These are phyloP conservation scores for Anoplolepis gracilipes DNA, from an alignment of 1,140 invertebrate genomes.

Conservation along the genomic window DNA sequence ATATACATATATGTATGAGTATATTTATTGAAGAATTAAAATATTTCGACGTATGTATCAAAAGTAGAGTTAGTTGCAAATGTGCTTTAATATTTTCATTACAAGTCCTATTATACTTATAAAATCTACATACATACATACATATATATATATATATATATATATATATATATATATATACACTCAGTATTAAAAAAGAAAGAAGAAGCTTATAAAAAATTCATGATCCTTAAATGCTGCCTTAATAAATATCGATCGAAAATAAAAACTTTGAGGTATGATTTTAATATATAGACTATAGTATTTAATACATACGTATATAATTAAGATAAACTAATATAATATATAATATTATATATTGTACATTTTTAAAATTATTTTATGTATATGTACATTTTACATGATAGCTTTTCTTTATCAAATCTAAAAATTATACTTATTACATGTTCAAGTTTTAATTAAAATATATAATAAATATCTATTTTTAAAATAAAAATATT, in stretches of 20 bases:
- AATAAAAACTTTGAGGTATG: conserved; percentile 32
- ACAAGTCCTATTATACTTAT: conserved; percentile 29
- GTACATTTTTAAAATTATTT: too few species aligned
- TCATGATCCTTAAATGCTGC: conserved; percentile 11
- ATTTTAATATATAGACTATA: conserved; percentile 14
- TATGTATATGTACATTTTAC: too few species aligned
- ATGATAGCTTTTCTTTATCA: neutral
- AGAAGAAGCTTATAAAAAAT: conserved; percentile 1
- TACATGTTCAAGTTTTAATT: neutral
- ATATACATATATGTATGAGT: too few species aligned
- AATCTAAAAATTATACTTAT: neutral
- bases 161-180: too few species aligned
- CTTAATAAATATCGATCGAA: conserved; percentile 45
- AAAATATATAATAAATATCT: neutral
- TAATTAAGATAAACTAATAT: too few species aligned
- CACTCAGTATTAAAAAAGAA: conserved; percentile 9
- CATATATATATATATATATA: too few species aligned
- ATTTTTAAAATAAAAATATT: conserved; percentile 6
- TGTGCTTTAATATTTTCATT: conserved; percentile 50
- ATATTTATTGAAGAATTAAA: conserved; percentile 45
- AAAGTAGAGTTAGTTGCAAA: conserved; percentile 23
- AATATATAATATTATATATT: too few species aligned
- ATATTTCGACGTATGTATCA: conserved; percentile 17
- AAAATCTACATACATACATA: conserved; percentile 35
- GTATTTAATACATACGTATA: neutral